These are phyloP conservation scores for Drosophila pegasa DNA, from an alignment of 2,888 invertebrate genomes.

Conservation along the genomic window DNA sequence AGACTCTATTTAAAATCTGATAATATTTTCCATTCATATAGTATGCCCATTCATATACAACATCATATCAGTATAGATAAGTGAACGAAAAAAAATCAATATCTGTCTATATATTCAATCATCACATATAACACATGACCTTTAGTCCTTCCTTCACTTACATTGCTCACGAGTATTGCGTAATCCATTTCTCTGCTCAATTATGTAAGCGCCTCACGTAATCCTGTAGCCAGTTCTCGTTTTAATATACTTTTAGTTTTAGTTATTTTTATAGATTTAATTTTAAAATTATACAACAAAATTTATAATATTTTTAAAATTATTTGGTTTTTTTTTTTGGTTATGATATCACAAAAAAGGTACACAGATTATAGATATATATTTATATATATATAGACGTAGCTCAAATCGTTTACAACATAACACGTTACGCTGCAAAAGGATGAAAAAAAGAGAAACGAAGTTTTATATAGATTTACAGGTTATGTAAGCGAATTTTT, in stretches of 20 bases:
- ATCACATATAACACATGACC: conserved; percentile 42
- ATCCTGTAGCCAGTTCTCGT: conserved; percentile 29
- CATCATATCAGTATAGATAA: not conserved
- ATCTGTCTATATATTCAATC: conserved; percentile 1
- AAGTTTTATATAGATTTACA: not conserved
- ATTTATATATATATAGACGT: conserved; percentile 29
- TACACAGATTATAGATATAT: conserved; percentile 74
- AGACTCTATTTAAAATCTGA: not conserved
- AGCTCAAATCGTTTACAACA: conserved; percentile 53
- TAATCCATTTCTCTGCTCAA: conserved; percentile 62
- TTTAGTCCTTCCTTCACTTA: conserved; percentile 49
- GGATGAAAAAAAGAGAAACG: conserved; percentile 4
- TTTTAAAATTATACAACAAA: conserved; percentile 50
- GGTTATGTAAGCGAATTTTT: conserved; percentile 6
- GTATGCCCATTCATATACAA: not conserved
- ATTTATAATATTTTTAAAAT: conserved; percentile 47
- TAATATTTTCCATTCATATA: not conserved
- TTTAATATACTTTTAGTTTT: conserved; percentile 8
- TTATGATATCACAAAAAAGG: conserved; percentile 82
- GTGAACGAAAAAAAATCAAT: conserved; percentile 21
- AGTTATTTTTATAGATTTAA: conserved; percentile 13
- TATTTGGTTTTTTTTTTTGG: conserved; percentile 37
- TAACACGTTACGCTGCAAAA: conserved; percentile 60
- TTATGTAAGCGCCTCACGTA: conserved; percentile 59
- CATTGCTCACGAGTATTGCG: conserved; percentile 58